Conservation (phyloP, 1,140 invertebrate genomes). For the Drosophila pallidifrons region DNA sequence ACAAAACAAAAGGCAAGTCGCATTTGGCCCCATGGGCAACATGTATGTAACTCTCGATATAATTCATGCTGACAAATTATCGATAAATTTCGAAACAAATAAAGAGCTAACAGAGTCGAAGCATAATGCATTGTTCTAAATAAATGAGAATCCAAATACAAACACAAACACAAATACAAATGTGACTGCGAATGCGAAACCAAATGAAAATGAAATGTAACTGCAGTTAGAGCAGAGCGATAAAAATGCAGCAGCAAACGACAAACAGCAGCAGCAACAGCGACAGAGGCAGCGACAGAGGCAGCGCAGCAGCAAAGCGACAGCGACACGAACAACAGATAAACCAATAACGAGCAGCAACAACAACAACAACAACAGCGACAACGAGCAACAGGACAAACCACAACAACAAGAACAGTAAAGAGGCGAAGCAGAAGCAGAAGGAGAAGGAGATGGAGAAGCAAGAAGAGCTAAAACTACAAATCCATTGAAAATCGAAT, state of each 20-base stretch:
- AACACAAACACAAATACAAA: not conserved
- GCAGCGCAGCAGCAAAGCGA: not conserved
- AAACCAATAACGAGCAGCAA: constrained; percentile 41
- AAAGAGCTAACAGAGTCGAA: constrained; percentile 27
- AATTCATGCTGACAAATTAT: constrained; percentile 69
- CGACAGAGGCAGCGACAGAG: constrained; percentile 25
- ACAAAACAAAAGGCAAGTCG: constrained; percentile 9
- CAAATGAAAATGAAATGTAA: constrained; percentile 55
- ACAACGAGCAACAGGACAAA: constrained; percentile 40
- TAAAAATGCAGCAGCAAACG: constrained; percentile 57
- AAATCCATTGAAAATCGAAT: constrained; percentile 54
- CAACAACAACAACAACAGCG: constrained; percentile 17
- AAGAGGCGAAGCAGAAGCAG: not conserved
- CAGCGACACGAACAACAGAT: constrained; percentile 44
- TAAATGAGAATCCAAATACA: constrained; percentile 38
- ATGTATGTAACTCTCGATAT: constrained; percentile 45
- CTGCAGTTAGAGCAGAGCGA: constrained; percentile 35
- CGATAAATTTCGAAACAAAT: constrained; percentile 61
- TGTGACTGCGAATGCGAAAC: constrained; percentile 3
- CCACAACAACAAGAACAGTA: constrained; percentile 34
- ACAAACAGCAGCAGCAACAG: constrained; percentile 19
- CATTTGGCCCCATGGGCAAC: constrained; percentile 10
- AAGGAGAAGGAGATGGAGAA: not conserved
- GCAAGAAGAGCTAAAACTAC: constrained; percentile 29
- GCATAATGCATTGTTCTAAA: constrained; percentile 53